These are phyloP conservation scores for Mesoligia furuncula DNA, from an alignment of 2,888 invertebrate genomes.

Conservation along the genomic window DNA sequence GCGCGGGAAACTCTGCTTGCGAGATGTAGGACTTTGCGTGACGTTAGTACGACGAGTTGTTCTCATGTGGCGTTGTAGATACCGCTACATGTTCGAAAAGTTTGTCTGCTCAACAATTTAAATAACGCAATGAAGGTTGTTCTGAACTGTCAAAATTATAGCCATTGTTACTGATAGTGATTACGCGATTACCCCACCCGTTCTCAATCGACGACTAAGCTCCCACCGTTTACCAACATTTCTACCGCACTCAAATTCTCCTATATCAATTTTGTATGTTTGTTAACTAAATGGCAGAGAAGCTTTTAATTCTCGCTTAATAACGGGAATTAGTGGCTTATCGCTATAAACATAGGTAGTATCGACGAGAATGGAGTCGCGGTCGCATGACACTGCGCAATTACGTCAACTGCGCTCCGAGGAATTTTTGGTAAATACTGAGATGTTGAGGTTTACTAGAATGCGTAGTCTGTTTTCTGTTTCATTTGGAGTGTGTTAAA, in stretches of 20 bases:
- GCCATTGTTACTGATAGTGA: not conserved
- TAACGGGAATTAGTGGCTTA: constrained; percentile 47
- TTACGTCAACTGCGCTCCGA: constrained; percentile 69
- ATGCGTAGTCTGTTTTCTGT: constrained; percentile 7
- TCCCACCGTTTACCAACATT: not conserved
- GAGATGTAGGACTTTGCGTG: too few species aligned
- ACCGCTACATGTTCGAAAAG: too few species aligned
- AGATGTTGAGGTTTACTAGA: constrained; percentile 49
- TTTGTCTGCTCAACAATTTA: not conserved
- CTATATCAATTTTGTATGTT: constrained; percentile 39
- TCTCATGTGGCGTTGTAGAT: too few species aligned
- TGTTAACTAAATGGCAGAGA: constrained; percentile 40
- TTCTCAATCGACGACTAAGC: not conserved
- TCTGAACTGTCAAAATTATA: not conserved
- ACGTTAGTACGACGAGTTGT: too few species aligned
- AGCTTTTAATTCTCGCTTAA: constrained; percentile 40
- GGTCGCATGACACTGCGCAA: constrained; percentile 76
- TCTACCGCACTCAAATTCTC: constrained; percentile 9
- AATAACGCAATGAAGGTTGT: not conserved
- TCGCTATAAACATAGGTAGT: constrained; percentile 54
- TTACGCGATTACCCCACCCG: not conserved
- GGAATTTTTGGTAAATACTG: constrained; percentile 69
- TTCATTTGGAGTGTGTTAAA: not conserved
- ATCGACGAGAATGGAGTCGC: constrained; percentile 57
- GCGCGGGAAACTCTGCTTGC: too few species aligned